Percentiles rank a stretch among this genome's conserved stretches.
These are phyloP conservation scores for Dendrolimus pini DNA, from an alignment of 2,888 invertebrate genomes.

Conservation along the genomic window DNA sequence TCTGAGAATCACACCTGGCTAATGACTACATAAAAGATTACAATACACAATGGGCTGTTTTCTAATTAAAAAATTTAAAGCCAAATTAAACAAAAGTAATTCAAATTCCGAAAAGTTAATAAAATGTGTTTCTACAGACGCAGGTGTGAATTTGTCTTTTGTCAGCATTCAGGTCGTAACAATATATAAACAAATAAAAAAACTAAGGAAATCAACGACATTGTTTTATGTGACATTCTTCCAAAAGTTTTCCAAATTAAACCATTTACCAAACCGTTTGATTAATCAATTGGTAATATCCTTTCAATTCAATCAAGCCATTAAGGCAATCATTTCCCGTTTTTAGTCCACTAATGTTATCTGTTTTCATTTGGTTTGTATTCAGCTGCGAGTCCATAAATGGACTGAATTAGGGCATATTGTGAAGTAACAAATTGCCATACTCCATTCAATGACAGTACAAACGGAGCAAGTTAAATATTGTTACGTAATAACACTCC, in stretches of 20 bases:
- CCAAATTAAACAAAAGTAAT: too few species aligned
- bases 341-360: constrained; percentile 15
- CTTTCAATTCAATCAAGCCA: constrained; percentile 5
- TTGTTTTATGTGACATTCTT: not conserved
- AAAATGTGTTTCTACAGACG: too few species aligned
- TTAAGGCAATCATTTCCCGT: constrained; percentile 22
- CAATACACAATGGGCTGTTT: too few species aligned
- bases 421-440: constrained; percentile 27
- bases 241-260: not conserved
- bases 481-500: too few species aligned
- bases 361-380: constrained; percentile 24
- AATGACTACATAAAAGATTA: too few species aligned
- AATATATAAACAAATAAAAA: too few species aligned
- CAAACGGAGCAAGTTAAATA: too few species aligned
- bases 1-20: too few species aligned
- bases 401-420: constrained; percentile 29
- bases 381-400: constrained; percentile 20
- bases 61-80: too few species aligned
- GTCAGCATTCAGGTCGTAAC: too few species aligned
- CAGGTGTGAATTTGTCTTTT: too few species aligned
- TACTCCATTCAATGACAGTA: constrained; percentile 7
- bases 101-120: too few species aligned
- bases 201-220: not conserved
- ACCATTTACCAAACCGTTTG: not conserved
- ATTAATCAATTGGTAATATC: constrained; percentile 6